A percentile compares a stretch with the other conserved stretches of the same genome.
Conservation (phyloP, 1,140 invertebrate genomes). For the Dendroctonus valens region DNA sequence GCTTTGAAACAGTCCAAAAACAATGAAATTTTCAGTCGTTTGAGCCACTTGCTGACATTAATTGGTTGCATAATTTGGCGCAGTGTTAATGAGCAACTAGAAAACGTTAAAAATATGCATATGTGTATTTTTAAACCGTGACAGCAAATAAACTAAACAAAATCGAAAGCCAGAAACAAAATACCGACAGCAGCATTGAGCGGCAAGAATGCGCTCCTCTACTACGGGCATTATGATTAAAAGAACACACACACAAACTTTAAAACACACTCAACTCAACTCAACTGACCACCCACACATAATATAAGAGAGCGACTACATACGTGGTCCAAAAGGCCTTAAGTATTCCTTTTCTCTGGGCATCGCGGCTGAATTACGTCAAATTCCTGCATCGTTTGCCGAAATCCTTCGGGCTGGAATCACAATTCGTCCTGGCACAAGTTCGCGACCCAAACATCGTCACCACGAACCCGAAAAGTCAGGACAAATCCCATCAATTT, state of each 20-base stretch:
- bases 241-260: constrained; percentile 29
- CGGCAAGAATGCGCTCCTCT: constrained; percentile 12
- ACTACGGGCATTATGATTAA: constrained; percentile 18
- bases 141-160: constrained; percentile 5
- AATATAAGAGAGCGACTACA: constrained; percentile 16
- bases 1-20: background rate
- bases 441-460: constrained; percentile 7
- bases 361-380: constrained; percentile 11
- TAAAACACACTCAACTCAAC: constrained; percentile 19
- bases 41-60: background rate
- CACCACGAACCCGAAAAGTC: background rate
- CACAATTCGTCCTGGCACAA: constrained; percentile 1
- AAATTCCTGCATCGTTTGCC: constrained; percentile 19
- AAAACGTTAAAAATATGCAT: background rate
- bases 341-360: constrained; percentile 24
- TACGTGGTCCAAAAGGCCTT: constrained; percentile 25
- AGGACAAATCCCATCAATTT: too few species aligned
- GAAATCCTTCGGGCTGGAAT: constrained; percentile 7
- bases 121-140: background rate
- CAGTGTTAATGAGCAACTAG: background rate
- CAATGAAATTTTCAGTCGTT: background rate
- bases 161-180: background rate
- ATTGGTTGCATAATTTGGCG: background rate
- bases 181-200: background rate
- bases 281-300: constrained; percentile 27